These are phyloP conservation scores for Laothoe populi DNA, from an alignment of 2,888 invertebrate genomes.

Conservation along the genomic window DNA sequence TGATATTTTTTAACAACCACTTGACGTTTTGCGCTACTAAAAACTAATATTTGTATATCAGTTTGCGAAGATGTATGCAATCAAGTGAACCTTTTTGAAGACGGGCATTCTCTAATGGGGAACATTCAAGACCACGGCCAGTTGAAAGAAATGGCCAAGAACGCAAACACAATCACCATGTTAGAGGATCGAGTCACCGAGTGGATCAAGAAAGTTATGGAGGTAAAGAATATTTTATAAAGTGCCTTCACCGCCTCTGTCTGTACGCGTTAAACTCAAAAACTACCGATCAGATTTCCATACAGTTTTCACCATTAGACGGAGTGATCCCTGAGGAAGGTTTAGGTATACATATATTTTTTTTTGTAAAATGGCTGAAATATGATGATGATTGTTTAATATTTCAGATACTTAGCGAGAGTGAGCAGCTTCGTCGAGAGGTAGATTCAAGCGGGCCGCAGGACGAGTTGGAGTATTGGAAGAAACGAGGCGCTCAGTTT, in stretches of 20 bases:
- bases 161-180: conserved; percentile 86
- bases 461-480: conserved; percentile 98
- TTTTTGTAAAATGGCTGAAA: neutral
- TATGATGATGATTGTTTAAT: conserved; percentile 3
- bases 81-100: conserved; percentile 91
- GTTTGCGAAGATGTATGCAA: conserved; percentile 94
- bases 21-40: neutral
- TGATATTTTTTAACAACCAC: too few relatives aligned
- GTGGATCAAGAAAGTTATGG: conserved; percentile 93
- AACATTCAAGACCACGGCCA: conserved; percentile 86
- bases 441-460: conserved; percentile 97
- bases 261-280: too few relatives aligned
- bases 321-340: too few relatives aligned
- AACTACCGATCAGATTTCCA: too few relatives aligned
- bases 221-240: too few relatives aligned
- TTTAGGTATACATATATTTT: too few relatives aligned
- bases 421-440: conserved; percentile 95
- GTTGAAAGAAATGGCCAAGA: conserved; percentile 88
- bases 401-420: conserved; percentile 91
- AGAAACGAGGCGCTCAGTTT: conserved; percentile 96
- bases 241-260: too few relatives aligned
- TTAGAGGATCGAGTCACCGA: conserved; percentile 90
- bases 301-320: too few relatives aligned
- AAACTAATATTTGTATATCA: conserved; percentile 39
- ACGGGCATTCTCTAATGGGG: conserved; percentile 87